These are phyloP conservation scores for Reticulitermes lucifugus DNA, from an alignment of 2,888 invertebrate genomes.

Conservation along the genomic window DNA sequence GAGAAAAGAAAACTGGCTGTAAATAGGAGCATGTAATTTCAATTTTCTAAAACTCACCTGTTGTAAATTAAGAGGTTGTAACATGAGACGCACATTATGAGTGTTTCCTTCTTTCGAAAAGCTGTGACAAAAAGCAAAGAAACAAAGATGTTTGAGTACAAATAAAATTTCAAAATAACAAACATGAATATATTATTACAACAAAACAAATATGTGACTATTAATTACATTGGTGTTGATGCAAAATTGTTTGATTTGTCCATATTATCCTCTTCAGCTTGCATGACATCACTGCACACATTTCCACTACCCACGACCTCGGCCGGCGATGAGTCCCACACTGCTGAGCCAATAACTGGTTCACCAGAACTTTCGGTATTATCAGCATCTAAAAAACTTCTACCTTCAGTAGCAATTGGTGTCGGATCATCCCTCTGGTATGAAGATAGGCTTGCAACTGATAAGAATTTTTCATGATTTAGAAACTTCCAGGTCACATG, in stretches of 20 bases:
- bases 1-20: not conserved
- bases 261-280: not conserved
- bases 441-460: constrained; percentile 64
- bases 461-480: too few species aligned
- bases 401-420: constrained; percentile 62
- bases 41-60: constrained; percentile 54
- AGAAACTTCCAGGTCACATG: too few species aligned
- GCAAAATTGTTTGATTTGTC: not conserved
- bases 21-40: not conserved
- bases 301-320: not conserved
- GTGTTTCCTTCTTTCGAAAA: not conserved
- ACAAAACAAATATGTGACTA: too few species aligned
- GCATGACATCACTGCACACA: not conserved
- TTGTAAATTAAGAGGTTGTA: constrained; percentile 63
- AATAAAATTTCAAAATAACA: not conserved
- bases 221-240: not conserved
- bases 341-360: not conserved
- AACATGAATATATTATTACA: too few species aligned
- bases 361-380: not conserved
- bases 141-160: not conserved
- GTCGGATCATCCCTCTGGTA: constrained; percentile 64
- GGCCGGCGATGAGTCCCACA: not conserved
- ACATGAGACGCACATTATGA: constrained; percentile 59
- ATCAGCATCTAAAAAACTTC: constrained; percentile 43
- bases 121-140: not conserved